phyloP scores from a whole-genome alignment of 2,113 vertebrate genomes.

The Rhinichthys klamathensis region DNA sequence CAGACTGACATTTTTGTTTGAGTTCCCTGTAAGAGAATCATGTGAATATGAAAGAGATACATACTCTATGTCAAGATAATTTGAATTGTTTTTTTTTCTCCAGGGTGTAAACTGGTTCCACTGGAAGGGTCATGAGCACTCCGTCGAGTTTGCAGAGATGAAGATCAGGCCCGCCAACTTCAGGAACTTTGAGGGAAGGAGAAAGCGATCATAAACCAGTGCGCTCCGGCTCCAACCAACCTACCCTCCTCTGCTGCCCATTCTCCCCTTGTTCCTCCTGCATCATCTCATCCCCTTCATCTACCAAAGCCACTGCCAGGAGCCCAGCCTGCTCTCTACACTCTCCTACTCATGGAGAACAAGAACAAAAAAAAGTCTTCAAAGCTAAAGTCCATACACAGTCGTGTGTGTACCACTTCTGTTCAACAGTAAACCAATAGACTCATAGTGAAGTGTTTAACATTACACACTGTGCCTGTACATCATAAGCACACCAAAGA shows the following conservation, averaged over 20 bases:
- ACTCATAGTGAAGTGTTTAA: slow-evolving; percentile 30
- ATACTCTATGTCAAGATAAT: too few relatives aligned
- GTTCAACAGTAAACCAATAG: slow-evolving; percentile 17
- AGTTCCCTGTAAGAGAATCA: not conserved
- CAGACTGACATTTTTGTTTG: not conserved
- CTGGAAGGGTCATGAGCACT: slow-evolving; percentile 97
- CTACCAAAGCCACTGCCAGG: slow-evolving; percentile 78
- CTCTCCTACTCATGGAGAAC: slow-evolving; percentile 16
- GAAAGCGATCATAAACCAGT: slow-evolving; percentile 85
- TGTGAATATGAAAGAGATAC: not conserved
- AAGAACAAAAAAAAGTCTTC: slow-evolving; percentile 4
- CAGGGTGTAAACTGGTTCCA: slow-evolving; percentile 99
- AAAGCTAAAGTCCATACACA: slow-evolving; percentile 20
- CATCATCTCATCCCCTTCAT: slow-evolving; percentile 62
- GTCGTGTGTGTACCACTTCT: slow-evolving; percentile 41
- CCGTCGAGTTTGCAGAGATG: slow-evolving; percentile 97
- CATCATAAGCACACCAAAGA: slow-evolving; percentile 69
- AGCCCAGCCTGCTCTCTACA: slow-evolving; percentile 53
- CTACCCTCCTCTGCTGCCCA: slow-evolving; percentile 49
- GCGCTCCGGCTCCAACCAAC: slow-evolving; percentile 38
- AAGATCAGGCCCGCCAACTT: slow-evolving; percentile 95
- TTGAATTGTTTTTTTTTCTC: not conserved
- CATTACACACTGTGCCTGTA: slow-evolving; percentile 25
- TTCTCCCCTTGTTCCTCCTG: slow-evolving; percentile 44
- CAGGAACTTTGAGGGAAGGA: slow-evolving; percentile 91